These are phyloP conservation scores for Pardosa pseudoannulata DNA, from an alignment of 2,888 invertebrate species.

Conservation along the genomic window DNA sequence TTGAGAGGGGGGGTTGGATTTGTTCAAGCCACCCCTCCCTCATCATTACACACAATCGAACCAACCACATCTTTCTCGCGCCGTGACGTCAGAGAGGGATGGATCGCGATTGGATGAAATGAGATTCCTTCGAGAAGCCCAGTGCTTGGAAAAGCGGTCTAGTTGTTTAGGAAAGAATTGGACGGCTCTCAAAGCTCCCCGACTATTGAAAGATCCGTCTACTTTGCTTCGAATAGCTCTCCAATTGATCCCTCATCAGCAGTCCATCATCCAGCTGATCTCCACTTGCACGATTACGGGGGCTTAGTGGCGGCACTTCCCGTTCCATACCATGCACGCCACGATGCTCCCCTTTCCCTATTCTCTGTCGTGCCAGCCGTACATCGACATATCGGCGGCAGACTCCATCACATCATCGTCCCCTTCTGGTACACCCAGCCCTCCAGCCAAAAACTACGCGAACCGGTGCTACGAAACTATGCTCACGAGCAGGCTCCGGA, in stretches of 20 bases:
- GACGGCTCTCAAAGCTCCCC: not conserved
- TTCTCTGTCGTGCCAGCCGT: slow-evolving; percentile 24
- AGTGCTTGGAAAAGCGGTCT: not conserved
- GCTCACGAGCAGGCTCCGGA: slow-evolving; percentile 1
- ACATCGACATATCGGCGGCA: slow-evolving; percentile 4
- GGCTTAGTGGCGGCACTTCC: not conserved
- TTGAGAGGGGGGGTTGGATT: not conserved
- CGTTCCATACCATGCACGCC: slow-evolving; percentile 41
- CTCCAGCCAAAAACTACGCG: not conserved
- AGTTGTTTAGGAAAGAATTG: not conserved
- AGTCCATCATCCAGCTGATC: not conserved
- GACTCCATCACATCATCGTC: slow-evolving; percentile 33
- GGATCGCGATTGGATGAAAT: slow-evolving; percentile 19
- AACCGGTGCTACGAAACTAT: slow-evolving; percentile 24
- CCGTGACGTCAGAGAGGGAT: slow-evolving; percentile 13
- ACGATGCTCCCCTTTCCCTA: slow-evolving; percentile 37
- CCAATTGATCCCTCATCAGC: not conserved
- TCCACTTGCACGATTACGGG: not conserved
- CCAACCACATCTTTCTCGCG: not conserved
- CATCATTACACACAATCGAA: slow-evolving; percentile 12
- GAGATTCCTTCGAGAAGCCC: not conserved
- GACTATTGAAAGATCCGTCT: not conserved
- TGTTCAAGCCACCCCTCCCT: slow-evolving; percentile 15
- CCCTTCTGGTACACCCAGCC: slow-evolving; percentile 48
- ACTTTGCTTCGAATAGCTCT: not conserved